These are phyloP conservation scores for Hipposideros larvatus DNA, from an alignment of 2,797 vertebrate genomes.

Conservation along the genomic window DNA sequence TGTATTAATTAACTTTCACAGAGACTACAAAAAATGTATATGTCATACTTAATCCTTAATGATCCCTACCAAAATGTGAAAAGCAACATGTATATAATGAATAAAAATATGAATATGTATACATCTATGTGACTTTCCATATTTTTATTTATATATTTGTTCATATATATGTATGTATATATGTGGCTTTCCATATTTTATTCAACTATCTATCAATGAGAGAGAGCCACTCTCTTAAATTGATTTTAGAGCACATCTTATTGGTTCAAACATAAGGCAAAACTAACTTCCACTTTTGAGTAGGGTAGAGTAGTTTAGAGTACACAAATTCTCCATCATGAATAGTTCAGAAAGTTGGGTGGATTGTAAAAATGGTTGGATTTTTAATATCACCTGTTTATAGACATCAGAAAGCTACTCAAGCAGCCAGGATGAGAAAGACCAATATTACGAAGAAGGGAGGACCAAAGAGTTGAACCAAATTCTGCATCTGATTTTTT, in stretches of 20 bases:
- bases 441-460: not conserved
- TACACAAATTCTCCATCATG: not conserved
- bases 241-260: not conserved
- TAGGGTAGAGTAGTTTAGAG: not conserved
- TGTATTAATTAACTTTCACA: not conserved
- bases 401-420: not conserved
- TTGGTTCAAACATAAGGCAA: not conserved
- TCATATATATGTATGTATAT: not conserved
- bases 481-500: not conserved
- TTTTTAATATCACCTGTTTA: not conserved
- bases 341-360: not conserved
- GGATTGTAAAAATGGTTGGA: not conserved
- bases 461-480: not conserved
- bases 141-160: not conserved
- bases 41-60: constrained; percentile 6
- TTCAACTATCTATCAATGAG: not conserved
- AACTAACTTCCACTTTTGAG: not conserved
- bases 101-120: not conserved
- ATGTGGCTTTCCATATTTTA: too few relatives aligned
- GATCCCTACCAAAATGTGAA: not conserved
- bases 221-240: not conserved
- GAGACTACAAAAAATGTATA: not conserved
- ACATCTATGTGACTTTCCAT: not conserved
- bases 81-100: not conserved
- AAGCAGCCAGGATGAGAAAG: not conserved